Conservation (phyloP, 2,113 vertebrate species). For the Aplodontia rufa region DNA sequence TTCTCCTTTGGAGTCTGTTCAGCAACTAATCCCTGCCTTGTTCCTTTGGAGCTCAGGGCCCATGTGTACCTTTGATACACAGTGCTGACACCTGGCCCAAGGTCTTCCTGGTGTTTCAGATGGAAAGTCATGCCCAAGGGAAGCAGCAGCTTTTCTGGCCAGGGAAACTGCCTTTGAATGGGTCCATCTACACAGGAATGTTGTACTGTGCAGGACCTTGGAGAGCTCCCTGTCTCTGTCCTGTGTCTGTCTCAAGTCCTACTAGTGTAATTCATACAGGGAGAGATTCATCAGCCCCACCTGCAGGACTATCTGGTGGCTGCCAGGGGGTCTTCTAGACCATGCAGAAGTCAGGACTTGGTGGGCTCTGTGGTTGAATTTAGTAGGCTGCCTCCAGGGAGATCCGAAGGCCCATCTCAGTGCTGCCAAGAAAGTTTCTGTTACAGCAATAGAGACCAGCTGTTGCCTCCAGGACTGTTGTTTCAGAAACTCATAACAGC, state of each 20-base stretch:
- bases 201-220: not conserved
- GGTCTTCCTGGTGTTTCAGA: not conserved
- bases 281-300: not conserved
- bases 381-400: constrained; percentile 17
- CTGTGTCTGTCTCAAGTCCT: not conserved
- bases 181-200: not conserved
- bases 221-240: not conserved
- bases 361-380: not conserved
- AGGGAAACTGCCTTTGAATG: not conserved
- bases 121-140: not conserved
- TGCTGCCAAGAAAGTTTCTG: constrained; percentile 51
- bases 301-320: not conserved
- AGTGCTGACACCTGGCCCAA: not conserved
- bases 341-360: not conserved
- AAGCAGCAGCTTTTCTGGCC: not conserved
- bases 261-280: not conserved
- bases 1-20: not conserved
- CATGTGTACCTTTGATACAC: not conserved
- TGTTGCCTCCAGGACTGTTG: constrained; percentile 64
- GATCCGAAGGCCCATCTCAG: not conserved
- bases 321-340: not conserved
- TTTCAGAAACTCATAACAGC: constrained; percentile 66
- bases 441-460: constrained; percentile 60
- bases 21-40: not conserved
- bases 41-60: constrained; percentile 4